These are phyloP conservation scores for Myiagra hebetior DNA, from an alignment of 2,113 vertebrate genomes.

Conservation along the genomic window DNA sequence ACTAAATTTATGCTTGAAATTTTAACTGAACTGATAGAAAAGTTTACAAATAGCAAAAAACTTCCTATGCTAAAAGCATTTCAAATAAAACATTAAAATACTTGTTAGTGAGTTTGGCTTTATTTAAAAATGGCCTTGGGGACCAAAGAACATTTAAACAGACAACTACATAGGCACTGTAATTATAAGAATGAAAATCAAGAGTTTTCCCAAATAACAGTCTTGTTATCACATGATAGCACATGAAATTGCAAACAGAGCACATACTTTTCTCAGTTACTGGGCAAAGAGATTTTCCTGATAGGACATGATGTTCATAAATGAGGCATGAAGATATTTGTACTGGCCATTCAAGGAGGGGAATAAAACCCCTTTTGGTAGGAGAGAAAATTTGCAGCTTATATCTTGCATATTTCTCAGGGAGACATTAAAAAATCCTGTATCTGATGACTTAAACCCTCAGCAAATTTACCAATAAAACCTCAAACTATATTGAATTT, in stretches of 20 bases:
- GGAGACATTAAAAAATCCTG: neutral
- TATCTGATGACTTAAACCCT: neutral
- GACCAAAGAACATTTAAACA: slow-evolving; percentile 6
- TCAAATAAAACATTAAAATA: slow-evolving; percentile 27
- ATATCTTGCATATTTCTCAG: neutral
- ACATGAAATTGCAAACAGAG: slow-evolving; percentile 17
- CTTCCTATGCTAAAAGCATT: neutral
- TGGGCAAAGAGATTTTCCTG: neutral
- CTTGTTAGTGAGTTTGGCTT: neutral
- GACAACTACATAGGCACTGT: neutral
- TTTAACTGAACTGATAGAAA: slow-evolving; percentile 37
- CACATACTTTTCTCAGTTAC: neutral
- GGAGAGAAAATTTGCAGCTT: neutral
- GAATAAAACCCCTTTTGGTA: neutral
- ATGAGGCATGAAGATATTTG: neutral
- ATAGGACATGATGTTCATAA: neutral
- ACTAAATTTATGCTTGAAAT: slow-evolving; percentile 53
- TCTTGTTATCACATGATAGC: slow-evolving; percentile 37
- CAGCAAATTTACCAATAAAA: neutral
- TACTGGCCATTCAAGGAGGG: neutral
- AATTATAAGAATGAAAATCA: neutral
- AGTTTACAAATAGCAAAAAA: slow-evolving; percentile 18
- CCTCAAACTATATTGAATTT: neutral
- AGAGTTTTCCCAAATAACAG: neutral
- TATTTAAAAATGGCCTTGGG: neutral